A percentile compares a stretch with the other conserved stretches of the same genome.
Evolutionary conservation across 2,797 vertebrate genomes (phyloP).

Genomic region (Euthynnus affinis): DNA sequence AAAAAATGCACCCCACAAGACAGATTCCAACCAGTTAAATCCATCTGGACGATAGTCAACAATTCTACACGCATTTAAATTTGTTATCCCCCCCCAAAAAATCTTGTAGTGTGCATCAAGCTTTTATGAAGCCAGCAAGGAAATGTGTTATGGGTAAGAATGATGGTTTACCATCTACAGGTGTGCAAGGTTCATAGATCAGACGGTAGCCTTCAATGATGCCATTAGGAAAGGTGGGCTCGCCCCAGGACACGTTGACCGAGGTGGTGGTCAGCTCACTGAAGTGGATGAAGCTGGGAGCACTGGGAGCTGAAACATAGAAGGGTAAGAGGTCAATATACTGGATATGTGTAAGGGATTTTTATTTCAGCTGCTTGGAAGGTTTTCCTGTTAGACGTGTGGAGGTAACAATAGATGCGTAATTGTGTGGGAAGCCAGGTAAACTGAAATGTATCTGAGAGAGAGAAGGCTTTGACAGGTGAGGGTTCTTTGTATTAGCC

Average conservation of each 20-base stretch:
- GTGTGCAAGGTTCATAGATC: slow-evolving; percentile 94
- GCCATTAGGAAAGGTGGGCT: slow-evolving; percentile 93
- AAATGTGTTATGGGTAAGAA: neutral
- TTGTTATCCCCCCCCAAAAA: neutral
- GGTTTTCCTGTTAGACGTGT: slow-evolving; percentile 4
- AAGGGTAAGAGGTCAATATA: slow-evolving; percentile 42
- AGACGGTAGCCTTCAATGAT: slow-evolving; percentile 94
- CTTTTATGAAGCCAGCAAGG: slow-evolving; percentile 40
- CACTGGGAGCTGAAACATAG: slow-evolving; percentile 90
- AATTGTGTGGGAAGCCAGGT: neutral
- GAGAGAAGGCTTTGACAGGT: neutral
- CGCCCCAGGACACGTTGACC: slow-evolving; percentile 97
- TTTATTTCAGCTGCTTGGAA: neutral
- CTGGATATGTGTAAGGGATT: neutral
- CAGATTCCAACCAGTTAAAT: slow-evolving; percentile 14
- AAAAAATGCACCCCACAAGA: slow-evolving; percentile 56
- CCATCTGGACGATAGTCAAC: neutral
- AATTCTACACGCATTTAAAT: neutral
- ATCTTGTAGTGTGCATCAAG: slow-evolving; percentile 48
- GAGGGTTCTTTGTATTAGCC: no score
- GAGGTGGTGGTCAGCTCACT: slow-evolving; percentile 98
- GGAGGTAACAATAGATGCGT: neutral
- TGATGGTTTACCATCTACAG: slow-evolving; percentile 89
- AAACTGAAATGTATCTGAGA: neutral
- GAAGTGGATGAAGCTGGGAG: slow-evolving; percentile 93